Evolutionary conservation across 2,113 vertebrate genomes (phyloP), one percentile per base, ranked within the genome.

Genomic region (Cyanocitta stelleri): DNA sequence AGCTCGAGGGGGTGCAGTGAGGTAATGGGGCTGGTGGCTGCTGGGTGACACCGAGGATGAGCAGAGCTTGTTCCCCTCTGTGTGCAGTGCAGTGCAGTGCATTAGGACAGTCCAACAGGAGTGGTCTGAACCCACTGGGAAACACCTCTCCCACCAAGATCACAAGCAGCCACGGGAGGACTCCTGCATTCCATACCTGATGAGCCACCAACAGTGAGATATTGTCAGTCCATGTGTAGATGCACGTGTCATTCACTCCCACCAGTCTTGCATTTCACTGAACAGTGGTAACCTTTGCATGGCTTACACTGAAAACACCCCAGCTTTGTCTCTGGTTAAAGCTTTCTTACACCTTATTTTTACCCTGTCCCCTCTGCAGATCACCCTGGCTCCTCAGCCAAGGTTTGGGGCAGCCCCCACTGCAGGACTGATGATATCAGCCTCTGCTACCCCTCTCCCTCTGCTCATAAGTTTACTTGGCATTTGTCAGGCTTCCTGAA

Each of bases 71-170:
- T 29, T 61, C 21, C n/a, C 18, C 27, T 85, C 52, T 54, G 37
- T 10, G 32, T 49, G 30, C 9, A 22, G 26, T 2, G 44, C 9
- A 22, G 26, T 2, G 44, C 44, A 64, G 59, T 23, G 30, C 51
- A 15, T 16, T 14, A 39, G 51, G 37, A 18, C 17, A 56, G 46
- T 37, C 72, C 41, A 16, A 15, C 19, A 7, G 33, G 63, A 71
- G 29, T 4, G 10, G 1, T 58, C 33, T 49, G 55, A 48, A n/a
- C 51, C 18, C 0, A 0, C 27, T 27, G 37, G n/a, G 22, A 37
- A 44, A 39, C 49, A 16, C 19, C 24, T 63, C 26, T 54, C 24
- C 48, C 17, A 32, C 20, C 58, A 43, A 32, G 29, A n/a, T 5
- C 56, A 62, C 18, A 4, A 33, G 62, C 29, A 82, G 39, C 29